These are phyloP conservation scores for Mesorhabditis spiculigera DNA, from an alignment of 2,888 invertebrate genomes.

Conservation along the genomic window DNA sequence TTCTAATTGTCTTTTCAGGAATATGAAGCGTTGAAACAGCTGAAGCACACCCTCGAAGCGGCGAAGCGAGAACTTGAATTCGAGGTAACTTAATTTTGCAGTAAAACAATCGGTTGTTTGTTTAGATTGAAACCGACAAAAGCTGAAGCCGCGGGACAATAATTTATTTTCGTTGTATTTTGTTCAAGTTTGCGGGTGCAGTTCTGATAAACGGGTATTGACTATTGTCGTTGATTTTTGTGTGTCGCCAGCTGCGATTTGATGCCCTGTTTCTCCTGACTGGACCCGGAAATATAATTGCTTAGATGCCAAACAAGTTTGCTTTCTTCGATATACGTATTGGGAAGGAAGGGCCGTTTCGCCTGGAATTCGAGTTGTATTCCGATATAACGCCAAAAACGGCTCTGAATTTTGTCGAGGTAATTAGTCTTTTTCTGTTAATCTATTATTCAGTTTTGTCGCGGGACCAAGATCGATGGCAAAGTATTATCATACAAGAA, in stretches of 20 bases:
- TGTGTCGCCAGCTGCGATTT: no score
- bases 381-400: background rate
- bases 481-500: conserved; percentile 86
- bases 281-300: no score
- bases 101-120: background rate
- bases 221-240: no score
- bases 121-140: no score
- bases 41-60: background rate
- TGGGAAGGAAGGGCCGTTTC: background rate
- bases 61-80: conserved; percentile 1
- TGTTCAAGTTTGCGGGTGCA: no score
- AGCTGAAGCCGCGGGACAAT: no score
- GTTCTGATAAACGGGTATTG: no score
- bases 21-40: background rate
- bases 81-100: background rate
- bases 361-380: background rate
- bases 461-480: conserved; percentile 61
- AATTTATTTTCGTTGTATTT: no score
- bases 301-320: background rate
- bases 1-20: background rate
- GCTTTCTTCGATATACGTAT: background rate
- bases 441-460: conserved; percentile 1
- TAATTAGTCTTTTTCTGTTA: background rate
- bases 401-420: conserved; percentile 1
- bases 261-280: no score